Evolutionary conservation across 2,113 vertebrate species (phyloP).

Genomic region (Lanius ludovicianus): DNA sequence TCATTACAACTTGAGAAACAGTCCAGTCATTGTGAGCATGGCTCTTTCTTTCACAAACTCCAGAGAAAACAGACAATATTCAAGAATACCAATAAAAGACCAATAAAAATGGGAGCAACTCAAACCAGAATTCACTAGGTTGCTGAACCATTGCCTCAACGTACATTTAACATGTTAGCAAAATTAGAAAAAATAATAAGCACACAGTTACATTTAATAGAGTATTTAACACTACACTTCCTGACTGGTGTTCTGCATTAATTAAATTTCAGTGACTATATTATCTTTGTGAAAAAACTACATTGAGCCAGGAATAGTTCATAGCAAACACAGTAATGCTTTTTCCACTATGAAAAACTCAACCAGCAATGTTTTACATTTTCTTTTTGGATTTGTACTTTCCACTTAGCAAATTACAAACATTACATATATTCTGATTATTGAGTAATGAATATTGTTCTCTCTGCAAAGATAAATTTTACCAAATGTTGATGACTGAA

Average conservation of each 20-base stretch:
- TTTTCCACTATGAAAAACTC: not conserved
- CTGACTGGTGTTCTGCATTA: not conserved
- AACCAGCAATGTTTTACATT: not conserved
- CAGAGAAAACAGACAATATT: not conserved
- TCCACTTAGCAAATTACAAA: not conserved
- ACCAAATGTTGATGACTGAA: not conserved
- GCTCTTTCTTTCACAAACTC: not conserved
- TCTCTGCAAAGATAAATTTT: not conserved
- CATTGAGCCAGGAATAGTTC: not conserved
- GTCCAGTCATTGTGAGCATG: fast-evolving
- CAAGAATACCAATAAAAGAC: not conserved
- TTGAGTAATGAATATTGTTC: not conserved
- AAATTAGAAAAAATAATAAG: not conserved
- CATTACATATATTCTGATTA: not conserved
- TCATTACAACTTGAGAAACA: not conserved
- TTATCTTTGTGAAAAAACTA: not conserved
- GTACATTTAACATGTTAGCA: not conserved
- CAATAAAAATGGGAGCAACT: not conserved
- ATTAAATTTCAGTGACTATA: not conserved
- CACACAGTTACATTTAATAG: not conserved
- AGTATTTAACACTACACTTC: not conserved
- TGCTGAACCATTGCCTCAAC: not conserved
- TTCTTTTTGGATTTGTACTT: not conserved
- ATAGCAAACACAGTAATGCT: not conserved
- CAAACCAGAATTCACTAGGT: not conserved